Evolutionary conservation across 2,888 invertebrate species (phyloP), one percentile per base, ranked within the genome.

Genomic region (Pandemis cinnamomeana): DNA sequence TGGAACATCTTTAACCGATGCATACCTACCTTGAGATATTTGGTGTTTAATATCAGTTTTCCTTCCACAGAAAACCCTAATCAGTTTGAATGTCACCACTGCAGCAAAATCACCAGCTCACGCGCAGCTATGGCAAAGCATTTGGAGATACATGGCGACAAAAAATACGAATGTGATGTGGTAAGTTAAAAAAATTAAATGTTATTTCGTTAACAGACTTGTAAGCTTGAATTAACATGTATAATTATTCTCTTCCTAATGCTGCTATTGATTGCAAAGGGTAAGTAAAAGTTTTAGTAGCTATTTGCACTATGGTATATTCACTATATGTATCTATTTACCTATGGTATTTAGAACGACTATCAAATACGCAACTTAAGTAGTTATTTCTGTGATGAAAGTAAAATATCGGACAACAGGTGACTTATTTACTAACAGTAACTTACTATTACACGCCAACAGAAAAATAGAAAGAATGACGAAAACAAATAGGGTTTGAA

Each of bases 121-220:
- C 95, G 96, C 79, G 96, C 96, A 36, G 97, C 97, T 0, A 95
- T 97, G 87, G 96, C 96, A 80, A 97, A 97, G 84, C 97, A 97
- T 88, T 91, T 96, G 51, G 93, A 93, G 78, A 95, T 95, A 80
- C 95, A 96, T 61, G 96, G 96, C 5, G 95, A 96, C 79, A 95
- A 95, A 83, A 97, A 97, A 42, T 97, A 95, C 84, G 89, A 94
- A 66, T 97, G 97, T 84, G 91, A 92, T 81, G 94, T 95, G 91
- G 96, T 96, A 91, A 88, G 76, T 78, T 75, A 72, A 42, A 13
- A 11, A 15, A 4, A 5, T 20, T 6, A n/a, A 20, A 15, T 15
- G 20, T 20, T 6, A 42, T 44, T 27, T 42, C 7, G 53, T 53
- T 13, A 51, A 55, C 36, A 48, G 55, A 58, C 55, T 68, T 42